Percentiles rank a stretch among this genome's conserved stretches.
Conservation (phyloP, 2,113 vertebrate genomes). For the Calidris pygmaea region DNA sequence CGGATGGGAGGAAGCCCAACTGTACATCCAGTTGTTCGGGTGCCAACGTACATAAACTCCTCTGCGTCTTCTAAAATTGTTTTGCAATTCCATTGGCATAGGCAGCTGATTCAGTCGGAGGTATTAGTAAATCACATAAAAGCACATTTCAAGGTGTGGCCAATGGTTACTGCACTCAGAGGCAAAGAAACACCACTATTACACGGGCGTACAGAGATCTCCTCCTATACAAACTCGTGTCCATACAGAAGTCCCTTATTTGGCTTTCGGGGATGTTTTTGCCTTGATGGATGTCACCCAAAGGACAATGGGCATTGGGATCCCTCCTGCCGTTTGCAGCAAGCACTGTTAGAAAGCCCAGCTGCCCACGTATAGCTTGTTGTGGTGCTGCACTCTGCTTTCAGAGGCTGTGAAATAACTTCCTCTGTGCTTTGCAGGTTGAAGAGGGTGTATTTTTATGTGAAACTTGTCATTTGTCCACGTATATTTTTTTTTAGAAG, state of each 20-base stretch:
- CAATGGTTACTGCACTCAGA: neutral
- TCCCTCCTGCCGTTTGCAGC: neutral
- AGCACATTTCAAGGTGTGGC: neutral
- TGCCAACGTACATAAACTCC: neutral
- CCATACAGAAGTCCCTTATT: neutral
- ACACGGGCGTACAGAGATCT: fast-evolving
- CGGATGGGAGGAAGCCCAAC: neutral
- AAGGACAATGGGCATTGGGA: neutral
- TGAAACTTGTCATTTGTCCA: neutral
- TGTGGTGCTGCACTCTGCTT: neutral
- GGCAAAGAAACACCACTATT: neutral
- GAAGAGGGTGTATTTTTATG: neutral
- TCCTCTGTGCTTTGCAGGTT: neutral
- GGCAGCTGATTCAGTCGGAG: neutral
- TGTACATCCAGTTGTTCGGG: neutral
- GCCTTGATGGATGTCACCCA: neutral
- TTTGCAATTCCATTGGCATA: neutral
- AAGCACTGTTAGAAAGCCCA: neutral
- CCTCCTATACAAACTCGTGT: neutral
- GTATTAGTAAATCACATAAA: neutral
- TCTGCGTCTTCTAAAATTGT: neutral
- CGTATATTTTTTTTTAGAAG: neutral
- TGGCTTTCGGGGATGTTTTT: neutral
- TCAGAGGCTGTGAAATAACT: neutral
- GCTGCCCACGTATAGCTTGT: neutral